Evolutionary conservation across 92 coral and sea anemone genomes (phyloP).

Genomic region (Siderastrea radians): DNA sequence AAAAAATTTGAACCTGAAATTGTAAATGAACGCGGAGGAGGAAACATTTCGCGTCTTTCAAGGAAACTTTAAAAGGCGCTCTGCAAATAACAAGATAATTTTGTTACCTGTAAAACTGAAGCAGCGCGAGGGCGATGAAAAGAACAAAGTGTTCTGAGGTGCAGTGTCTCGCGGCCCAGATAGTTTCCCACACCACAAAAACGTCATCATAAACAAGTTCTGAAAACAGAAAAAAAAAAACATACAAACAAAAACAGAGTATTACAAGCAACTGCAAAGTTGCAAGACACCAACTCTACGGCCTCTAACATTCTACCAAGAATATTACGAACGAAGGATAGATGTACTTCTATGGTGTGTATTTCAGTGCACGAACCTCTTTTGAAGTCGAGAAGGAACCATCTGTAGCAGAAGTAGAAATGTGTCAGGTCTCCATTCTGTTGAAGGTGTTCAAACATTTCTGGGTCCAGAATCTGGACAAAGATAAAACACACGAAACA

Average conservation of each 20-base stretch:
- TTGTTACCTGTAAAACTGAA: constrained; percentile 92
- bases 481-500: not conserved
- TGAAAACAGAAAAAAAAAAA: constrained; percentile 17
- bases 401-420: constrained; percentile 99
- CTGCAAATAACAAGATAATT: too few relatives aligned
- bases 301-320: not conserved
- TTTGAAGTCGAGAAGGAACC: constrained; percentile 98
- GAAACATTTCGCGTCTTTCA: not conserved
- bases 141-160: constrained; percentile 97
- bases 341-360: not conserved
- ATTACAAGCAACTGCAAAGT: too few relatives aligned
- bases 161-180: constrained; percentile 95
- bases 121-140: constrained; percentile 95
- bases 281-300: too few relatives aligned
- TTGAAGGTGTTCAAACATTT: constrained; percentile 96
- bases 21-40: too few relatives aligned
- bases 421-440: constrained; percentile 96
- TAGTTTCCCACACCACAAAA: constrained; percentile 97
- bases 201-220: constrained; percentile 94
- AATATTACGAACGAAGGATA: not conserved
- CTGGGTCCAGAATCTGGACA: constrained; percentile 88
- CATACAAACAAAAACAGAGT: not conserved
- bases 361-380: constrained; percentile 71
- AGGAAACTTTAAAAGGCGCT: not conserved
- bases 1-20: too few relatives aligned